Percentiles rank a stretch among this genome's conserved stretches.
phyloP scores from a whole-genome alignment of 92 coral and sea anemone species.

The Umimayanthus kanabou region DNA sequence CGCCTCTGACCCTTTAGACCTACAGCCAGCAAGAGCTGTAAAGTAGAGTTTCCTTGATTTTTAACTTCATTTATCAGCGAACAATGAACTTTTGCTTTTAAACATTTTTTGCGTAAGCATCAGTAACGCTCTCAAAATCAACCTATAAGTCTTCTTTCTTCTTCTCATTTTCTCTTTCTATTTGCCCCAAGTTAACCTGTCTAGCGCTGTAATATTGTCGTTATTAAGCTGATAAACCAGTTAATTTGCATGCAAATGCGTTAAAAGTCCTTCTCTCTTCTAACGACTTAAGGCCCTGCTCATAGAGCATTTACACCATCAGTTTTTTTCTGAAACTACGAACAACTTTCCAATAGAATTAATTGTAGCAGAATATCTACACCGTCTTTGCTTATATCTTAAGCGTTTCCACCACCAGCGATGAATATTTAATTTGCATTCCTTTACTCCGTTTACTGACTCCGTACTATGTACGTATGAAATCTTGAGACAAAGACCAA shows the following conservation, averaged over 20 bases:
- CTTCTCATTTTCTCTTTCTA: background rate
- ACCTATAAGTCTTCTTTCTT: background rate
- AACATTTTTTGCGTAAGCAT: background rate
- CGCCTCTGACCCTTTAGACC: background rate
- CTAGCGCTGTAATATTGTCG: background rate
- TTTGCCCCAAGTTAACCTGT: background rate
- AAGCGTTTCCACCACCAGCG: conserved; percentile 1
- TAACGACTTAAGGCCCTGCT: background rate
- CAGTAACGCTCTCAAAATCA: background rate
- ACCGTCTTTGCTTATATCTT: background rate
- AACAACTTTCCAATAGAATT: background rate
- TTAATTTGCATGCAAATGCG: conserved; percentile 29
- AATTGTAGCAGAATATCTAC: background rate
- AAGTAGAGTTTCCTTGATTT: background rate
- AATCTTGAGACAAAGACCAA: background rate
- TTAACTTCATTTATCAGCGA: too few species aligned
- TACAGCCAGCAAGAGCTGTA: background rate
- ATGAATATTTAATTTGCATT: conserved; percentile 23
- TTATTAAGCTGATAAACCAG: conserved; percentile 16
- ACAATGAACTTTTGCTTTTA: too few species aligned
- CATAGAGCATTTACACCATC: background rate
- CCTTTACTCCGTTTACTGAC: too few species aligned
- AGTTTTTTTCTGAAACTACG: background rate
- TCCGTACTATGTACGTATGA: conserved; percentile 12
- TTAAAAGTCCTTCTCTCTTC: background rate